phyloP scores from a whole-genome alignment of 2,797 vertebrate genomes.

The Acomys russatus region DNA sequence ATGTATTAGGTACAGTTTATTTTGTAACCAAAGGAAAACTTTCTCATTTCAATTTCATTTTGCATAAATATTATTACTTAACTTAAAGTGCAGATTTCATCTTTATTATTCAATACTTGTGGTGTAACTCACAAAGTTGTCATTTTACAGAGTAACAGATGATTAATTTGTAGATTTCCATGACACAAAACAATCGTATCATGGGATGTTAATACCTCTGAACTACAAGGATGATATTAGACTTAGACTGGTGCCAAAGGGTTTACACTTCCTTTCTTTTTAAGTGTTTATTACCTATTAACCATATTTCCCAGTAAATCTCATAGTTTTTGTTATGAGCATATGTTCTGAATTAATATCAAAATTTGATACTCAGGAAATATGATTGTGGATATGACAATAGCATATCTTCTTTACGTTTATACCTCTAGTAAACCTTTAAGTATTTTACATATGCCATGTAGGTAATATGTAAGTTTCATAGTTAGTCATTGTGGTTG shows the following conservation, averaged over 20 bases:
- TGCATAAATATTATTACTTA: not conserved
- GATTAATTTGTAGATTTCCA: conserved; percentile 88
- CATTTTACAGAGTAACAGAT: conserved; percentile 88
- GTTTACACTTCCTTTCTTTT: conserved; percentile 87
- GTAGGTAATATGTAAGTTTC: conserved; percentile 18
- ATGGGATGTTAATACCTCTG: conserved; percentile 88
- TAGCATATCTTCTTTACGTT: conserved; percentile 45
- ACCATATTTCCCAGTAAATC: conserved; percentile 54
- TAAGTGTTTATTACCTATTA: conserved; percentile 85
- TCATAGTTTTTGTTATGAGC: conserved; percentile 17
- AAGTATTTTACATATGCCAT: not conserved
- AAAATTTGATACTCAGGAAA: conserved; percentile 6
- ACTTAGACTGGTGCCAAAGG: conserved; percentile 88
- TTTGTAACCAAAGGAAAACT: not conserved
- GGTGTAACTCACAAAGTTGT: conserved; percentile 86
- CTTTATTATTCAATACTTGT: conserved; percentile 75
- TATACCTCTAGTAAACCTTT: not conserved
- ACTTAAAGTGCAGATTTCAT: not conserved
- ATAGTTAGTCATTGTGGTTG: not conserved
- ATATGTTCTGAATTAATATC: not conserved
- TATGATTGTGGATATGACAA: not conserved
- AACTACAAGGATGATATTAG: conserved; percentile 87
- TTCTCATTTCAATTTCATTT: conserved; percentile 37
- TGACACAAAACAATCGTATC: conserved; percentile 86
- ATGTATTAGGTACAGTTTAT: not conserved